Conservation (phyloP, 2,888 invertebrate genomes). For the Bombylius major region DNA sequence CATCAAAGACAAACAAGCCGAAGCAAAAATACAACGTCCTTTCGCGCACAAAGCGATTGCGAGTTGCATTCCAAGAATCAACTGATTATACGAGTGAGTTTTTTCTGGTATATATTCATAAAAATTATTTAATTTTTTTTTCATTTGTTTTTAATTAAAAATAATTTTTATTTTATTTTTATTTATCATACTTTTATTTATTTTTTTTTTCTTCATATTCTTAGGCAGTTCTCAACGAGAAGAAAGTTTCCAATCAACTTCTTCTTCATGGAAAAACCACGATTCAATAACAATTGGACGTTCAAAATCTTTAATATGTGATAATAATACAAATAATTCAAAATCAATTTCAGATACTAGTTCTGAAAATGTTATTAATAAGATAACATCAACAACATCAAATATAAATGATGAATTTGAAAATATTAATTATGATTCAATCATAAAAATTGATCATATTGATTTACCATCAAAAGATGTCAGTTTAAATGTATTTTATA, state of each 20-base stretch:
- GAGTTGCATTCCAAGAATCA: slow-evolving; percentile 37
- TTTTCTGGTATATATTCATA: too few species aligned
- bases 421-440: slow-evolving; percentile 1
- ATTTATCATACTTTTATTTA: neutral
- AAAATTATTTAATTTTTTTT: too few species aligned
- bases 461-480: slow-evolving; percentile 17
- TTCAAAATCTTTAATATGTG: neutral
- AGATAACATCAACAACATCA: too few species aligned
- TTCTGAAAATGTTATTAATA: too few species aligned
- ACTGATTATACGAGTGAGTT: slow-evolving; percentile 37
- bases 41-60: slow-evolving; percentile 39
- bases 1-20: slow-evolving; percentile 24
- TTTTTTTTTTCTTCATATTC: slow-evolving; percentile 10
- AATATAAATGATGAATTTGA: too few species aligned
- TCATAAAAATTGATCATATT: slow-evolving; percentile 16
- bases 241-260: slow-evolving; percentile 21
- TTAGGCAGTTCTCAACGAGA: slow-evolving; percentile 33
- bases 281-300: slow-evolving; percentile 5
- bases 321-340: neutral
- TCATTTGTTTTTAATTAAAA: too few species aligned
- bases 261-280: slow-evolving; percentile 15
- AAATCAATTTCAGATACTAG: neutral
- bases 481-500: slow-evolving; percentile 15
- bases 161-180: slow-evolving; percentile 10
- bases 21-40: slow-evolving; percentile 47